These are phyloP conservation scores for Lymantria dispar DNA, from an alignment of 2,888 invertebrate species.

Conservation along the genomic window DNA sequence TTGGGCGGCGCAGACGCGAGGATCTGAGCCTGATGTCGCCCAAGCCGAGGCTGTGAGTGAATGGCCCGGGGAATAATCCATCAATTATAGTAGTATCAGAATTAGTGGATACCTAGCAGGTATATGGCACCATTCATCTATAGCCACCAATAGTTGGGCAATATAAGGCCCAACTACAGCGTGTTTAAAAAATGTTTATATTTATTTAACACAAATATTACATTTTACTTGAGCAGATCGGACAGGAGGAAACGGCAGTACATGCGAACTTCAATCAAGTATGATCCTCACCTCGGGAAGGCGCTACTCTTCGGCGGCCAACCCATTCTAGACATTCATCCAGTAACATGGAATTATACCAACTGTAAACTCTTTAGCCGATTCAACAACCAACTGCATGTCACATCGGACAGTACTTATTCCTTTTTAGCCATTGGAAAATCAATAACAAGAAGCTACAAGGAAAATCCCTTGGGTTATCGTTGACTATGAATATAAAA, in stretches of 20 bases:
- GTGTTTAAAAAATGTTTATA: neutral
- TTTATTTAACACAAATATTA: slow-evolving; percentile 85
- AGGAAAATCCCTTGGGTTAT: too few relatives aligned
- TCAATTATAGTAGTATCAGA: too few relatives aligned
- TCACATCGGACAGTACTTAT: neutral
- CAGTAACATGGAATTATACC: slow-evolving; percentile 59
- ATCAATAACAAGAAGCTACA: too few relatives aligned
- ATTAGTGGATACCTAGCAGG: too few relatives aligned
- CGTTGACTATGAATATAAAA: too few relatives aligned
- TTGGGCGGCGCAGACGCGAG: too few relatives aligned
- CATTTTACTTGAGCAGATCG: slow-evolving; percentile 88
- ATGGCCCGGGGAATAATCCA: too few relatives aligned
- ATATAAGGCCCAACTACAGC: neutral
- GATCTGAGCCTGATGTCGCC: too few relatives aligned
- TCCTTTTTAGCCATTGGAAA: neutral
- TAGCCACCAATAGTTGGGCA: too few relatives aligned
- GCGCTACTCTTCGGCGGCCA: slow-evolving; percentile 52
- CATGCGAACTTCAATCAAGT: slow-evolving; percentile 93
- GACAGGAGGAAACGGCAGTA: slow-evolving; percentile 85
- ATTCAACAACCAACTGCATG: too few relatives aligned
- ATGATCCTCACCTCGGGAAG: slow-evolving; percentile 82
- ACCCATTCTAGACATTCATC: slow-evolving; percentile 56
- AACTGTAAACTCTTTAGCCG: slow-evolving; percentile 46
- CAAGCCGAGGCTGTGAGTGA: too few relatives aligned
- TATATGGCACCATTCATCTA: too few relatives aligned